Conservation (phyloP, 2,797 vertebrate genomes). For the Hephaestus fuliginosus region DNA sequence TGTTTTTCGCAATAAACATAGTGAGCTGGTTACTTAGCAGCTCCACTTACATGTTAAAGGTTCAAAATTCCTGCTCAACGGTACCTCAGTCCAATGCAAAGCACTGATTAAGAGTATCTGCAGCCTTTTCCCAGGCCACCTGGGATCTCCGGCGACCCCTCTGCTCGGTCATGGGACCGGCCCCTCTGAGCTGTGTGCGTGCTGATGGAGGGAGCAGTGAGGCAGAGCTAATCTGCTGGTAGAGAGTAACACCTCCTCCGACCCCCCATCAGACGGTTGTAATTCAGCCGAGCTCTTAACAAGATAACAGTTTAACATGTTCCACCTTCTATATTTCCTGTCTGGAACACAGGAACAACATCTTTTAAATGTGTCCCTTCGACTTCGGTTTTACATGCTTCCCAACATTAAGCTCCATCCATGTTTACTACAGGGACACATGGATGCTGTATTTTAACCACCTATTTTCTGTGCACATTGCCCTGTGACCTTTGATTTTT, state of each 20-base stretch:
- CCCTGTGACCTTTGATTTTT: constrained; percentile 28
- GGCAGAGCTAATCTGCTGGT: constrained; percentile 68
- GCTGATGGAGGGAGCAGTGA: constrained; percentile 53
- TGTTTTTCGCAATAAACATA: background rate
- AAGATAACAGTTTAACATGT: constrained; percentile 72
- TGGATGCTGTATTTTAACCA: background rate
- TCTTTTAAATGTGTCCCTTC: background rate
- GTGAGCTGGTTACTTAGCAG: background rate
- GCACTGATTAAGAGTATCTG: constrained; percentile 19
- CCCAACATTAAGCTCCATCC: background rate
- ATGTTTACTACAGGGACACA: background rate
- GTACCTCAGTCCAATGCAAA: constrained; percentile 3
- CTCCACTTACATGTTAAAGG: background rate
- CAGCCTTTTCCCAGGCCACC: constrained; percentile 31
- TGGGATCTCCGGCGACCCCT: constrained; percentile 33
- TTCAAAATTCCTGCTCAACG: constrained; percentile 21
- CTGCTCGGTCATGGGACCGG: constrained; percentile 42
- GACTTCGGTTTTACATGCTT: background rate
- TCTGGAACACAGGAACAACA: background rate
- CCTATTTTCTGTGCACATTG: background rate
- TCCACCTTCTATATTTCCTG: constrained; percentile 27
- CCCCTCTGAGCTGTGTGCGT: constrained; percentile 24
- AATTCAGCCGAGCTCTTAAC: constrained; percentile 75
- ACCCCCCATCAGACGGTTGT: constrained; percentile 41
- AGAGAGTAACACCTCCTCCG: constrained; percentile 53